phyloP scores from a whole-genome alignment of 2,797 vertebrate genomes.

The Oryzias dopingdopingensis region DNA sequence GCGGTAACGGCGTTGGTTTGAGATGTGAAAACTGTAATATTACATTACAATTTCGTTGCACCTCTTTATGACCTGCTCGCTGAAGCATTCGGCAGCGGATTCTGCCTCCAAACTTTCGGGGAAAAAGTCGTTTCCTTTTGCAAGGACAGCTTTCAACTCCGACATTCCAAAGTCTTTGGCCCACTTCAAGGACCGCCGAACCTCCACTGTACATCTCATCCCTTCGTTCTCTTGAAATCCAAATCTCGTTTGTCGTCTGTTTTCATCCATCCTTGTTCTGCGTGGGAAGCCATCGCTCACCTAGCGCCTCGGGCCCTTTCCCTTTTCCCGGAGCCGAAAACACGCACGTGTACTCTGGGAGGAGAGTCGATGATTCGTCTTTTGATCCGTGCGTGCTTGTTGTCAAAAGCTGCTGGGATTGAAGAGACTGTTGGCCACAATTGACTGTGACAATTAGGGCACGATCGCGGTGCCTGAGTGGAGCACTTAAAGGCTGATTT shows the following conservation, averaged over 20 bases:
- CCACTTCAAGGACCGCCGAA: too few species aligned
- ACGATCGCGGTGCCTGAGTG: conserved; percentile 92
- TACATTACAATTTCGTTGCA: too few species aligned
- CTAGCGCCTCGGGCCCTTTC: conserved; percentile 73
- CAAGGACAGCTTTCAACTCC: conserved; percentile 42
- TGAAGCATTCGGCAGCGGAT: neutral
- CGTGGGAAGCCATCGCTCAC: conserved; percentile 79
- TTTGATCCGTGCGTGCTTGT: conserved; percentile 92
- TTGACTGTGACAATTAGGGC: conserved; percentile 99
- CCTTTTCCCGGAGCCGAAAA: conserved; percentile 75
- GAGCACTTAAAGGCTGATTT: conserved; percentile 98
- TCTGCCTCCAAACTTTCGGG: too few species aligned
- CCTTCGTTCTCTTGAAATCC: conserved; percentile 28
- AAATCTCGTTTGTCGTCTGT: conserved; percentile 42
- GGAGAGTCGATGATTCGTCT: conserved; percentile 87
- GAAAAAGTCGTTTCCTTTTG: too few species aligned
- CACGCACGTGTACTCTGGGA: conserved; percentile 74
- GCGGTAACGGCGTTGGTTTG: neutral
- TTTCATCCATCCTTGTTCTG: conserved; percentile 51
- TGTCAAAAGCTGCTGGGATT: conserved; percentile 93
- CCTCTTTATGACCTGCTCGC: neutral
- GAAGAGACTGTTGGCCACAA: conserved; percentile 99
- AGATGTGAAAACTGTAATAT: neutral
- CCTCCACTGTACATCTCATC: too few species aligned
- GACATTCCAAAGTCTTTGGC: too few species aligned